Evolutionary conservation across 2,797 vertebrate species (phyloP), one percentile per base, ranked within the genome.

Genomic region (Falco biarmicus): DNA sequence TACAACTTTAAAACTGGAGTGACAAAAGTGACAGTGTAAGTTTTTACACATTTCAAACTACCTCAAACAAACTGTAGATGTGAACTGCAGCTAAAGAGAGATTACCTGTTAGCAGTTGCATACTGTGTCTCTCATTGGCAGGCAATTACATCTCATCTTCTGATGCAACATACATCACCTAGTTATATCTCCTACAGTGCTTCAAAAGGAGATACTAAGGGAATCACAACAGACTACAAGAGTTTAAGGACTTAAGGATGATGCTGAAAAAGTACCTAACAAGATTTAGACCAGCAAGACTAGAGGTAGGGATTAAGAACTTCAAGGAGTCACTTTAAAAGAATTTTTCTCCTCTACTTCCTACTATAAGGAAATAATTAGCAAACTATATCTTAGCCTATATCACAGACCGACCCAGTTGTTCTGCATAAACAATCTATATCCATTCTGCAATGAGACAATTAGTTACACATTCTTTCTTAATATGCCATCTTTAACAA

Each of bases 101-200:
- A 83, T 81, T 56, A 95, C 76, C 86, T 95, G 92, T 77, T 4
- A 64, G 53, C 29, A 95, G 81, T 4, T 87, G 61, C 48, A 84
- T 45, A 83, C 15, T 70, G 48, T 21, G 41, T 66, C 78, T 84
- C 66, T 76, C 80, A 96, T 0, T 93, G 84, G 69, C 41, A 95
- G 89, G 74, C 83, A 95, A 93, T 43, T 91, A 66, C 73, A 94
- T 51, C 90, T 82, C 90, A 89, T 84, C 86, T 93, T 93, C 86
- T 61, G 90, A 94, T 45, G 53, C 48, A 92, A 91, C 48, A 87
- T 0, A 90, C 66, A 64, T 80, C 90, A 85, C 76, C 78, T 89
- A 94, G 48, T 91, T 94, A 31, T 60, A 92, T 17, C 54, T 87
- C 90, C 73, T 81, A 93, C 28, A 73, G 21, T 10, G 43, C 76